Base-by-base conservation (phyloP, 2,797 vertebrate species). In the Capromys pilorides region DNA sequence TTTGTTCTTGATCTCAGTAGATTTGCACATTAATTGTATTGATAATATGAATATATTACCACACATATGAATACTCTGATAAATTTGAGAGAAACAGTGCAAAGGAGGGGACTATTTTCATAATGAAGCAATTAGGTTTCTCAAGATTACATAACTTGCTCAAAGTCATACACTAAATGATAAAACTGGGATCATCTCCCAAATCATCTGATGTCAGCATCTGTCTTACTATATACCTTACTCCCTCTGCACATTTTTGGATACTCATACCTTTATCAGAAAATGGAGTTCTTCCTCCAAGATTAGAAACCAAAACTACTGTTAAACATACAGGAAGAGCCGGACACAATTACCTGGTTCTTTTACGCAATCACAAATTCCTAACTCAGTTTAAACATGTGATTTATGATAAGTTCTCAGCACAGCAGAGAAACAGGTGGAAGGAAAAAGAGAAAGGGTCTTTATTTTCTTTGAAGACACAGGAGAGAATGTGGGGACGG, bases 191-290 rank as follows among this genome's bases (percentile, higher is more conserved):
- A 83, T 12, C 86, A 4, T 82, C 26, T 57, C 62, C 28, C 10
- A 88, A 88, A 28, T 80, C 79, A 16, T 88, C 24, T 45, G 45
- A 19, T 62, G 62, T 79, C 57, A 36, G 7, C 49, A 66, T 90
- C 45, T 41, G 8, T 84, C 33, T 75, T 85, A 73, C 69, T 78
- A 10, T 66, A 26, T 66, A 33, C 59, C 31, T 89, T 10, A 62
- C 41, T 90, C 22, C 18, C 41, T 88, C 81, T 91, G 6, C 26
- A 81, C 12, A 22, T 57, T 57, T 94, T 90, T 64, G 8, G 64
- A 87, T 79, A 88, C 51, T 84, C 41, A 84, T 51, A 45, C 41
- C 39, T 88, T 96, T 85, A 39, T 81, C 77, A 93, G 78, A 91
- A 90, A 86, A 85, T 94, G 71, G 80, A 69, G 36, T 36, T 93